These are phyloP conservation scores for Australoheros facetus DNA, from an alignment of 2,797 vertebrate genomes.

Conservation along the genomic window DNA sequence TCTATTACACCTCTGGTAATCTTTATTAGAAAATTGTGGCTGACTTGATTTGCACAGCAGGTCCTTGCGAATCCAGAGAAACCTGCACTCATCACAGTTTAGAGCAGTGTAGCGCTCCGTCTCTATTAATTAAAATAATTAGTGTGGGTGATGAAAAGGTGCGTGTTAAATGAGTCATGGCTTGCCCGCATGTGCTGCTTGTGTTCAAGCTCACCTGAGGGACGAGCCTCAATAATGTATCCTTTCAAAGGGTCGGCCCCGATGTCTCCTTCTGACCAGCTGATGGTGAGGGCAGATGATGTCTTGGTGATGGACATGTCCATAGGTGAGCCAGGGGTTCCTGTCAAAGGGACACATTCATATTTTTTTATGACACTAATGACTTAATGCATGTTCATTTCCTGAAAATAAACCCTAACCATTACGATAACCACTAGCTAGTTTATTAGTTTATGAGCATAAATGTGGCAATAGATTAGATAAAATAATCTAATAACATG, in stretches of 20 bases:
- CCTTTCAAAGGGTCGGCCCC: slow-evolving; percentile 86
- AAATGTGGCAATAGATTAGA: neutral
- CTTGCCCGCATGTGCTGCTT: neutral
- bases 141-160: neutral
- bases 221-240: slow-evolving; percentile 91
- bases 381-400: neutral
- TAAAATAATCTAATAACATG: neutral
- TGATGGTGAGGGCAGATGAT: slow-evolving; percentile 85
- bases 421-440: neutral
- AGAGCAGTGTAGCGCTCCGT: neutral
- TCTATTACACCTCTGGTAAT: slow-evolving; percentile 33
- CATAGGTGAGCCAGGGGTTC: slow-evolving; percentile 88
- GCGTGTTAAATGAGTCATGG: neutral
- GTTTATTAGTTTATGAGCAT: neutral
- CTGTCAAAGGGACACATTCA: slow-evolving; percentile 46
- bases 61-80: slow-evolving; percentile 41
- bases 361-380: neutral
- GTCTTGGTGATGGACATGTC: slow-evolving; percentile 89
- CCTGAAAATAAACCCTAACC: neutral
- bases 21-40: slow-evolving; percentile 58
- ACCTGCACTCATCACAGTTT: slow-evolving; percentile 4
- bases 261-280: slow-evolving; percentile 86
- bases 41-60: slow-evolving; percentile 62
- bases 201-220: slow-evolving; percentile 84
- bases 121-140: neutral